Conservation (phyloP, 2,797 vertebrate species). For the Pangasius mekongensis region DNA sequence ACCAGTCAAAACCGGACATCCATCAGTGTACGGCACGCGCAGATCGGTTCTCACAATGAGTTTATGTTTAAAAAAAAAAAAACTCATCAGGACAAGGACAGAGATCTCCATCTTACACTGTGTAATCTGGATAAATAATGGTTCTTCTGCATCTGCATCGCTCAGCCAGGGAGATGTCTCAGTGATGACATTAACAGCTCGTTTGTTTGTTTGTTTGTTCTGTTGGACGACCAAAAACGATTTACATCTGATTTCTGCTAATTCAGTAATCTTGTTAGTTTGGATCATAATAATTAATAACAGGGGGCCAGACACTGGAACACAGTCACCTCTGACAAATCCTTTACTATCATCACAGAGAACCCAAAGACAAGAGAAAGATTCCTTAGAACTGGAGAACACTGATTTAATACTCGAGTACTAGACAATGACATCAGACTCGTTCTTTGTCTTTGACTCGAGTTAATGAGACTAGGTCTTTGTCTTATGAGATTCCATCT, state of each 20-base stretch:
- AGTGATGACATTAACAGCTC: not conserved
- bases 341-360: not conserved
- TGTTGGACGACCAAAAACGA: not conserved
- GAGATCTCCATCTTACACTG: not conserved
- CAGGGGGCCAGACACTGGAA: not conserved
- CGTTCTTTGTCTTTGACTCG: not conserved
- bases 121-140: not conserved
- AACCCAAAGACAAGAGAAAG: not conserved
- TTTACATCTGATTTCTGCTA: not conserved
- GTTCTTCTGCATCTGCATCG: not conserved
- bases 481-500: not conserved
- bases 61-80: too few species aligned
- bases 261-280: not conserved
- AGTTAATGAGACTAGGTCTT: too few species aligned
- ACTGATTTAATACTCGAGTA: too few species aligned
- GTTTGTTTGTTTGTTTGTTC: not conserved
- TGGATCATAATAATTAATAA: not conserved
- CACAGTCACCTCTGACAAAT: not conserved
- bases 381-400: not conserved
- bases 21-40: too few species aligned
- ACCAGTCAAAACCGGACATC: not conserved
- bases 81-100: not conserved
- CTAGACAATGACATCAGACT: not conserved
- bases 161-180: not conserved
- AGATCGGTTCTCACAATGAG: not conserved